Evolutionary conservation across 2,888 invertebrate species (phyloP), one percentile per base, ranked within the genome.

Genomic region (Helicoverpa assulta): DNA sequence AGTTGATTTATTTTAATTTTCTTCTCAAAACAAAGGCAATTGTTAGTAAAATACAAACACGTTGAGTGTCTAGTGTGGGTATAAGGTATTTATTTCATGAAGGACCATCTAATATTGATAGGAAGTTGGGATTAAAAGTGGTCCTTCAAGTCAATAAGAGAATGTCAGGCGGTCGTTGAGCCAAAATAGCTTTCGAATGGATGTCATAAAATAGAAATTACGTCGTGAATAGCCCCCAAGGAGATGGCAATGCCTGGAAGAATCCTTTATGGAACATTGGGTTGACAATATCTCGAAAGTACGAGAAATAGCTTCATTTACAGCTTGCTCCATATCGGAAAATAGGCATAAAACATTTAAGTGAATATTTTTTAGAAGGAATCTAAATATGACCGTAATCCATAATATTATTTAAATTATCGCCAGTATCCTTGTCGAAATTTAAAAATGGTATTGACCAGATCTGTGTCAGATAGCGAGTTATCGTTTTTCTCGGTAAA

Each of bases 401-500:
- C 26, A 14, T 37, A 26, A 59, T 57, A 62, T 58, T 60, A 43
- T 57, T 66, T 53, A 62, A 55, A 2, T 26, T 58, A 53, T 63
- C 26, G 59, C 47, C 54, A 55, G 73, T 73, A 67, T 66, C 66
- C 64, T 63, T 56, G 43, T 50, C 47, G 52, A 29, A 72, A 67
- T 61, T 67, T 52, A 47, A 67, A 53, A 43, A 47, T 58, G 37
- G 19, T 59, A 74, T 70, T 68, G 63, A 66, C 66, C 60, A 68
- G 68, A 70, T 67, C 33, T 68, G 8, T 67, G 8, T 51, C 47
- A 66, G 81, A 83, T 78, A 70, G 10, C 29, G 54, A 14, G 37
- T 78, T 80, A 83, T 83, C 83, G 14, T 61, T 78, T 73, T 83
- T 78, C 81, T 83, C 60, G 68, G 37, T 56, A 81, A 76, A 82